Conservation (phyloP, 92 coral and sea anemone genomes). For the Paramuricea clavata region DNA sequence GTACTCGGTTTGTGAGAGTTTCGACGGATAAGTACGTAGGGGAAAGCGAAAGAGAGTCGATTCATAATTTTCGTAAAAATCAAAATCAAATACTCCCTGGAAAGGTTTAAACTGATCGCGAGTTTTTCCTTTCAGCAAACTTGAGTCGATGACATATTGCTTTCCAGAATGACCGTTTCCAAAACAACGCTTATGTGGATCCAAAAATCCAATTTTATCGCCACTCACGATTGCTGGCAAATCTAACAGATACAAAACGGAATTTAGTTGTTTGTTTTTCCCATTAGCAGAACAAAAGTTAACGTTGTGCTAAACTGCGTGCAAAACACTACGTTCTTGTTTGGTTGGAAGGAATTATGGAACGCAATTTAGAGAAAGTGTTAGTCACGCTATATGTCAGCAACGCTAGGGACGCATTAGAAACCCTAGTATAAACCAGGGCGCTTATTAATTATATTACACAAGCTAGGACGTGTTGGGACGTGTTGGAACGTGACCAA, state of each 20-base stretch:
- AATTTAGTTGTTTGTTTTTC: background rate
- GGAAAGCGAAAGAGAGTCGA: constrained; percentile 87
- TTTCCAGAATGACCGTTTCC: background rate
- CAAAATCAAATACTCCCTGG: constrained; percentile 70
- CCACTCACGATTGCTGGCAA: constrained; percentile 68
- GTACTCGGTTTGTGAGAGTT: constrained; percentile 70
- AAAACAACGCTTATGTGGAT: constrained; percentile 65
- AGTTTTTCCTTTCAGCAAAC: constrained; percentile 4
- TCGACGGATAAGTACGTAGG: constrained; percentile 64
- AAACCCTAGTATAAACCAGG: no score
- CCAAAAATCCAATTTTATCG: constrained; percentile 57
- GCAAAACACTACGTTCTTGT: no score
- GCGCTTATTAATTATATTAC: no score
- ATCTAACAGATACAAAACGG: constrained; percentile 33
- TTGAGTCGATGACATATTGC: background rate
- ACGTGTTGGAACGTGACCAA: no score
- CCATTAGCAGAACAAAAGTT: no score
- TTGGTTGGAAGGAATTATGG: no score
- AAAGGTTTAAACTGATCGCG: constrained; percentile 80
- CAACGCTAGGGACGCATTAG: no score
- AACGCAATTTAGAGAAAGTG: no score
- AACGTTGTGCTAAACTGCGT: background rate
- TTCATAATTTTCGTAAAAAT: constrained; percentile 46
- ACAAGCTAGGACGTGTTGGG: no score
- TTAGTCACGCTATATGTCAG: no score